A percentile compares a stretch with the other conserved stretches of the same genome.
These are phyloP conservation scores for Drosophila stalkeri DNA, from an alignment of 2,888 invertebrate species.

Conservation along the genomic window DNA sequence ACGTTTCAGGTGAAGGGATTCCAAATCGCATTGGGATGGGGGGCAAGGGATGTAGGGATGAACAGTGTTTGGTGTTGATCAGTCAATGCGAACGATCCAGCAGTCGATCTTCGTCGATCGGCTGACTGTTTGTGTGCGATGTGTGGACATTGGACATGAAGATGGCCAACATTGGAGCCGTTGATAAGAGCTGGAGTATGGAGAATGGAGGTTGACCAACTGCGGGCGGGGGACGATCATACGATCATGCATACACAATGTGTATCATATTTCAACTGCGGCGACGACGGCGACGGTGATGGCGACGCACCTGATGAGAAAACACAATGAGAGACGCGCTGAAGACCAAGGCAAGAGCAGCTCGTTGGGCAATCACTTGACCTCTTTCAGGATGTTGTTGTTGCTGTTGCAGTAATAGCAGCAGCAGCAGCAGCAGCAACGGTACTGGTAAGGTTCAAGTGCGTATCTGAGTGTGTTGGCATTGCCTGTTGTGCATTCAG, in stretches of 20 bases:
- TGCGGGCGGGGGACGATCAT: conserved; percentile 27
- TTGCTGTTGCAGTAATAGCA: not conserved
- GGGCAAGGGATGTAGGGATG: conserved; percentile 18
- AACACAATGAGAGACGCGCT: conserved; percentile 76
- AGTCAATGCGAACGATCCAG: conserved; percentile 29
- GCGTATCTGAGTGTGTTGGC: conserved; percentile 48
- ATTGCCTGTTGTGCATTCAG: conserved; percentile 3
- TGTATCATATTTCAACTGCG: conserved; percentile 82
- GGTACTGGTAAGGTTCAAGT: conserved; percentile 71
- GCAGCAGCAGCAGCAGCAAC: conserved; percentile 41
- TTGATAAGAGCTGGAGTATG: conserved; percentile 16
- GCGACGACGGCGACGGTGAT: conserved; percentile 37
- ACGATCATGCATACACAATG: conserved; percentile 82
- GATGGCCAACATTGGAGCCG: conserved; percentile 23
- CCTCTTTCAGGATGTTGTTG: conserved; percentile 84
- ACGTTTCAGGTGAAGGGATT: conserved; percentile 35
- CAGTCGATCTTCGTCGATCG: conserved; percentile 20
- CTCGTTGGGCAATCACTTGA: conserved; percentile 78
- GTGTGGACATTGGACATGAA: conserved; percentile 40
- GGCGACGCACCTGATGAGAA: conserved; percentile 83
- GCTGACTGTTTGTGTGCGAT: conserved; percentile 21
- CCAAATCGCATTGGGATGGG: conserved; percentile 5
- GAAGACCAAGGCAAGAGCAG: conserved; percentile 28
- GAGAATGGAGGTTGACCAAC: conserved; percentile 17
- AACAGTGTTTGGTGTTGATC: conserved; percentile 30